These are phyloP conservation scores for Pogonus chalceus DNA, from an alignment of 1,140 invertebrate species.

Conservation along the genomic window DNA sequence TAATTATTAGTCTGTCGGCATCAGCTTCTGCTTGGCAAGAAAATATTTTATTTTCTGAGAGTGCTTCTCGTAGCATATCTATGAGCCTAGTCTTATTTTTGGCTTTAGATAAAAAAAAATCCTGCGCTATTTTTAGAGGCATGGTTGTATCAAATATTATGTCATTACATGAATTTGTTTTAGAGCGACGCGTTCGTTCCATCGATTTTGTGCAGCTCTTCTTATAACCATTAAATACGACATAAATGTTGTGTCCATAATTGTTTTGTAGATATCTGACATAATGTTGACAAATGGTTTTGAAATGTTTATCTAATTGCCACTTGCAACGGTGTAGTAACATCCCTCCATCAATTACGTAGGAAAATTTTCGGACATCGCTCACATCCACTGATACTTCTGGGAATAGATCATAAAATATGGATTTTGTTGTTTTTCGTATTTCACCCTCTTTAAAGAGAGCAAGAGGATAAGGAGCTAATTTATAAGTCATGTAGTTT, in stretches of 20 bases:
- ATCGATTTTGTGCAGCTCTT: too few relatives aligned
- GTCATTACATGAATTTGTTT: conserved; percentile 16
- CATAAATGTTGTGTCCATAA: conserved; percentile 21
- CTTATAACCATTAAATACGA: conserved; percentile 28
- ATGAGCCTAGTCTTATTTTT: too few relatives aligned
- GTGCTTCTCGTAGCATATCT: too few relatives aligned
- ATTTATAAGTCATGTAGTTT: conserved; percentile 24
- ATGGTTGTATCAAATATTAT: conserved; percentile 14
- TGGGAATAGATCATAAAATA: conserved; percentile 25
- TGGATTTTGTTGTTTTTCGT: too few relatives aligned
- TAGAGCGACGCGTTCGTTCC: too few relatives aligned
- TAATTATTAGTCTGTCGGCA: too few relatives aligned
- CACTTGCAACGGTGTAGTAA: too few relatives aligned
- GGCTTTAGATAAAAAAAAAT: conserved; percentile 20
- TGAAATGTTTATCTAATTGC: too few relatives aligned
- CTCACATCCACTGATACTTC: too few relatives aligned
- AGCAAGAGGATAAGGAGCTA: conserved; percentile 23
- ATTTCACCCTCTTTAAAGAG: conserved; percentile 26
- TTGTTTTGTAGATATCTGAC: conserved; percentile 26
- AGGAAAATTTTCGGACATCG: too few relatives aligned
- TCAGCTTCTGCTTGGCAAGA: conserved; percentile 23
- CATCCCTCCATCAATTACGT: too few relatives aligned
- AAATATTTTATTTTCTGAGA: conserved; percentile 20
- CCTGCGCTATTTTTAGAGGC: conserved; percentile 21
- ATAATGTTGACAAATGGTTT: too few relatives aligned